Evolutionary conservation across 2,888 invertebrate species (phyloP), one percentile per base, ranked within the genome.

Genomic region (Argynnis bischoffii): DNA sequence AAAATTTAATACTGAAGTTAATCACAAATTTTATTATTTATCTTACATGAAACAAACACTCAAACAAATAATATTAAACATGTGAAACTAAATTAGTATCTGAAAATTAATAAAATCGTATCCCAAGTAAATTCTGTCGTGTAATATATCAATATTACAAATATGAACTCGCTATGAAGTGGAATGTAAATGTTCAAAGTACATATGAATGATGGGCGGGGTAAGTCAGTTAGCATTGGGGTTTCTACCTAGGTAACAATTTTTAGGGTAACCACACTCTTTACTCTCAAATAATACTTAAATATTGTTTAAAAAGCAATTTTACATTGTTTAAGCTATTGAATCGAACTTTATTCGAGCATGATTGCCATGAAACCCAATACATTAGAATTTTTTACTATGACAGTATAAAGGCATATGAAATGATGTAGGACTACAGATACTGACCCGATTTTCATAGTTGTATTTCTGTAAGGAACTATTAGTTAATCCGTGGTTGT

Each of bases 121-220:
- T 60, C 6, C 35, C n/a, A 57, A 56, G 31, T 16, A 60, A 5
- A 35, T 2, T 4, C 16, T 16, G 14, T 50, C 26, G 50, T 8
- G 4, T 31, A 16, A 50, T 16, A 53, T 65, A 65, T 51, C 65
- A 65, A 59, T 59, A 65, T 18, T 18, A 31, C 15, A 57, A 65
- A 46, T 57, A 57, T 53, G 48, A 64, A 46, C 35, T 56, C n/a
- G 16, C 41, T 8, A 41, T 41, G 54, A 63, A 54, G 54, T 54
- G 55, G 18, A 31, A 21, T 55, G 47, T 47, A 55, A 55, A 55
- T 60, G 50, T 53, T 65, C 53, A 51, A 53, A 65, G 65, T 51
- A 65, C 41, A 59, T 47, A 59, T 41, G 59, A 59, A 53, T 59
- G 47, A 65, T 65, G 59, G 26, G 26, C 47, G 53, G 31, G 47